Evolutionary conservation across 2,888 invertebrate species (phyloP).

Genomic region (Ferdinandea cuprea): DNA sequence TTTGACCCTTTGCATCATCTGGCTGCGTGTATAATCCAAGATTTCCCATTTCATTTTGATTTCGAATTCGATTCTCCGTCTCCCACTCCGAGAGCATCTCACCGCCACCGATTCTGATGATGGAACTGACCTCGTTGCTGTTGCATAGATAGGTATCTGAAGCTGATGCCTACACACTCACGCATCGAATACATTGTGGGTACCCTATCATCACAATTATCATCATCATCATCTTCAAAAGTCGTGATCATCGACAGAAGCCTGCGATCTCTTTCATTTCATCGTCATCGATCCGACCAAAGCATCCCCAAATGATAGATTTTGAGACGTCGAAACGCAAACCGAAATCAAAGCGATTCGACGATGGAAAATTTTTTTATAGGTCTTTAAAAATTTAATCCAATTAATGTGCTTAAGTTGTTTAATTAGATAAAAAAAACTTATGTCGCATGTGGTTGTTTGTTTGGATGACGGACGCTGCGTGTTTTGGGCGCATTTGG

Average conservation of each 20-base stretch:
- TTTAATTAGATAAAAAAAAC: slow-evolving; percentile 66
- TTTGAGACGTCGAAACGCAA: slow-evolving; percentile 8
- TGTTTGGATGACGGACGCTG: neutral
- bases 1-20: slow-evolving; percentile 29
- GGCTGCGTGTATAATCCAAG: slow-evolving; percentile 26
- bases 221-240: slow-evolving; percentile 54
- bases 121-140: slow-evolving; percentile 59
- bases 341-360: no score
- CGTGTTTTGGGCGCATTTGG: slow-evolving; percentile 8
- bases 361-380: slow-evolving; percentile 62
- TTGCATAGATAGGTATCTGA: neutral
- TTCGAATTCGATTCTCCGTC: neutral
- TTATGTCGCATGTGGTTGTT: neutral
- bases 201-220: slow-evolving; percentile 67
- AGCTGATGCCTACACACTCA: neutral
- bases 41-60: slow-evolving; percentile 32
- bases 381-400: slow-evolving; percentile 62
- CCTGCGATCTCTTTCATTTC: slow-evolving; percentile 2
- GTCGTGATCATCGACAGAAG: slow-evolving; percentile 59
- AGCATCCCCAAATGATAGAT: slow-evolving; percentile 9
- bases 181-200: slow-evolving; percentile 16
- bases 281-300: slow-evolving; percentile 24
- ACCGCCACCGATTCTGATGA: slow-evolving; percentile 18
- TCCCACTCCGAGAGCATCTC: neutral
- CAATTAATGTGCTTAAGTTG: slow-evolving; percentile 62